Conservation (phyloP, 2,888 invertebrate genomes). For the Reticulitermes lucifugus region DNA sequence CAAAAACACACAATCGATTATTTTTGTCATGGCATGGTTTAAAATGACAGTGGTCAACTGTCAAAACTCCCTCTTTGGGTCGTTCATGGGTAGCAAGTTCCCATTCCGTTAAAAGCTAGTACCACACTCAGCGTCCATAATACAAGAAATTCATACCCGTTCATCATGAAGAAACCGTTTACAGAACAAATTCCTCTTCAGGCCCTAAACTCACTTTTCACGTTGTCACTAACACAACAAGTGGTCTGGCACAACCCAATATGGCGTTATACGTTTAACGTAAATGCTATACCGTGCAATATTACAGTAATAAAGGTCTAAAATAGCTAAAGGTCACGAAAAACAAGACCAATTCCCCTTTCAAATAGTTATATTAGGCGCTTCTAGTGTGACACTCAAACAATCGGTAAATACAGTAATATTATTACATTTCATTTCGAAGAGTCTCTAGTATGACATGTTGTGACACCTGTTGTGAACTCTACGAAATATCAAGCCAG, state of each 20-base stretch:
- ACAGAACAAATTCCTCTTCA: slow-evolving; percentile 11
- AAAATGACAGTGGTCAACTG: too few species aligned
- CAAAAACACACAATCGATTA: too few species aligned
- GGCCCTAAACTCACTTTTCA: slow-evolving; percentile 1
- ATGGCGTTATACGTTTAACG: slow-evolving; percentile 29
- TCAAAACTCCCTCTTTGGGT: too few species aligned
- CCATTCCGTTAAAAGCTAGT: too few species aligned
- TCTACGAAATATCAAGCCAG: not conserved
- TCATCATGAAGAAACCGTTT: slow-evolving; percentile 18
- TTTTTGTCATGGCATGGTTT: too few species aligned
- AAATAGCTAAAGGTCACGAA: not conserved
- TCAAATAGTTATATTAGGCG: not conserved
- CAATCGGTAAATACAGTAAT: not conserved
- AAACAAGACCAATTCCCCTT: not conserved
- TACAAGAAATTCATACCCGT: slow-evolving; percentile 31
- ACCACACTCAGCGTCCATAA: too few species aligned
- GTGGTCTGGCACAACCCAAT: slow-evolving; percentile 44
- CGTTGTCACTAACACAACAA: slow-evolving; percentile 45
- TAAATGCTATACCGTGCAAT: not conserved
- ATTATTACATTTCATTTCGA: not conserved
- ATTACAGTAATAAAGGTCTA: not conserved
- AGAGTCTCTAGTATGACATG: not conserved
- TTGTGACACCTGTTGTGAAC: not conserved
- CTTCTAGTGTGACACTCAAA: not conserved
- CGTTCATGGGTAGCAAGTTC: too few species aligned